Percentiles rank a stretch among this genome's conserved stretches.
These are phyloP conservation scores for Pyrocephalus nanus DNA, from an alignment of 2,797 vertebrate species.

Conservation along the genomic window DNA sequence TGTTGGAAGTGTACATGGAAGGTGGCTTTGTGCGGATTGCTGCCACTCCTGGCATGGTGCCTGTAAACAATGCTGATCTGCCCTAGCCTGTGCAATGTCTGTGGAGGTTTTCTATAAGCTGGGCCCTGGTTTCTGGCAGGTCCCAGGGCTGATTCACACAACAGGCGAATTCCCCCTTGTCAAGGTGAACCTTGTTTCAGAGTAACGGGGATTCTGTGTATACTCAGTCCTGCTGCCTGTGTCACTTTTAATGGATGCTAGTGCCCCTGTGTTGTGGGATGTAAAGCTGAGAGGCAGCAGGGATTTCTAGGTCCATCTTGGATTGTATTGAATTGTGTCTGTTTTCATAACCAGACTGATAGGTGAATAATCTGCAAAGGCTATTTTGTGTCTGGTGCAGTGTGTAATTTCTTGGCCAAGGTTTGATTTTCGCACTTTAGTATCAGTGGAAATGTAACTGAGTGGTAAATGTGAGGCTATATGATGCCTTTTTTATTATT, in stretches of 20 bases:
- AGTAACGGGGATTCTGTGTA: accelerated
- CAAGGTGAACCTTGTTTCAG: background rate
- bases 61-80: background rate
- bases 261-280: background rate
- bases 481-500: background rate
- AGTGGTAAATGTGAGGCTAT: background rate
- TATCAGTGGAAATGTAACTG: background rate
- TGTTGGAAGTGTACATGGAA: background rate
- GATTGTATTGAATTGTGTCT: background rate
- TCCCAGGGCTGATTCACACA: background rate
- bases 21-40: background rate
- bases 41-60: background rate
- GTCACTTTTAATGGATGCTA: background rate
- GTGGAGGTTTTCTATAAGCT: background rate
- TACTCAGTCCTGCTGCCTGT: background rate
- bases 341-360: background rate
- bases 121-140: background rate
- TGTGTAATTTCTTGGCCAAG: background rate
- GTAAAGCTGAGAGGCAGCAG: background rate
- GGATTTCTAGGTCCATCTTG: background rate
- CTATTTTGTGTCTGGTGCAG: background rate
- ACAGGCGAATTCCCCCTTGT: background rate
- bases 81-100: background rate
- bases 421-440: background rate
- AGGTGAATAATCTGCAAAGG: background rate